Conservation (phyloP, 1,140 invertebrate genomes). For the Babylonia areolata region DNA sequence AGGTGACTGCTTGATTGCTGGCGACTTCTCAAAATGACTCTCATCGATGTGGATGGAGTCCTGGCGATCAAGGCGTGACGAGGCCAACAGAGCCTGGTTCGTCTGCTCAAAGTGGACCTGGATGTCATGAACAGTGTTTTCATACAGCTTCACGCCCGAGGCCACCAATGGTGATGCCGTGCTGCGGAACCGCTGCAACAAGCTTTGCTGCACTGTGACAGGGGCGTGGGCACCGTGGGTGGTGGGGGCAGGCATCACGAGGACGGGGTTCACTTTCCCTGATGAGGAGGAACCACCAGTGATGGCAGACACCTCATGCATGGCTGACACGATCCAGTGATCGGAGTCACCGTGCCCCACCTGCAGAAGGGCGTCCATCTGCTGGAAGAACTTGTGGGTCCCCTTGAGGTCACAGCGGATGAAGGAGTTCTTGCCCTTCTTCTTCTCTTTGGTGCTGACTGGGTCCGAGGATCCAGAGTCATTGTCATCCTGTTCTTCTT, state of each 20-base stretch:
- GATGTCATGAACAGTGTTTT: background rate
- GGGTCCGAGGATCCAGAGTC: background rate
- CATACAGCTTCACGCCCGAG: slow-evolving; percentile 9
- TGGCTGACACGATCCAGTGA: slow-evolving; percentile 9
- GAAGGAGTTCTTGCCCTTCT: slow-evolving; percentile 20
- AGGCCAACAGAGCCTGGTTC: slow-evolving; percentile 29
- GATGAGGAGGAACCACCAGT: background rate
- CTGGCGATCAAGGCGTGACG: slow-evolving; percentile 26
- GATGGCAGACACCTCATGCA: background rate
- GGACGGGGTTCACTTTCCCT: background rate
- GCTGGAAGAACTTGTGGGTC: slow-evolving; percentile 39
- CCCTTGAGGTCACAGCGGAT: slow-evolving; percentile 41
- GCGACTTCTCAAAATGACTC: slow-evolving; percentile 14
- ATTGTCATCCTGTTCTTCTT: background rate
- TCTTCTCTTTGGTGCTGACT: background rate
- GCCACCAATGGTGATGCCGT: background rate
- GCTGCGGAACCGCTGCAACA: slow-evolving; percentile 28
- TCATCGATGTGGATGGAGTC: slow-evolving; percentile 34
- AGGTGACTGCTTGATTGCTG: background rate
- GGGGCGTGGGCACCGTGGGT: background rate
- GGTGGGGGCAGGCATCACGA: background rate
- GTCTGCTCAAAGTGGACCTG: slow-evolving; percentile 13
- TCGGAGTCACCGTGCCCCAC: slow-evolving; percentile 17
- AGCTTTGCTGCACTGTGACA: background rate
- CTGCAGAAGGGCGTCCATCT: slow-evolving; percentile 52